These are phyloP conservation scores for Morbakka virulenta DNA, from an alignment of 30 jellyfish, hydroid and myxozoan genomes.

Conservation along the genomic window DNA sequence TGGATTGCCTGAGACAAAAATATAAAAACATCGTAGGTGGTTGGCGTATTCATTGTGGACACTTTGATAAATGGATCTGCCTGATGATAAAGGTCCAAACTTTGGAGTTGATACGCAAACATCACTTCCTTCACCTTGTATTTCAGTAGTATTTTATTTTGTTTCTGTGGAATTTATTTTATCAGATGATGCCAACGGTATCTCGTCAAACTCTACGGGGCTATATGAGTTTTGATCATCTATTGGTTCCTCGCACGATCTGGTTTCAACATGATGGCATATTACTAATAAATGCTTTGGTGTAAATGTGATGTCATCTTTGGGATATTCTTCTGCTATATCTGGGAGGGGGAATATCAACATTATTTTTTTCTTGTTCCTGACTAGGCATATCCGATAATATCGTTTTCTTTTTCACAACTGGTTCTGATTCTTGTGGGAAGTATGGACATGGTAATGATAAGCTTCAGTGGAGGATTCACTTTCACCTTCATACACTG, in stretches of 20 bases:
- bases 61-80: background rate
- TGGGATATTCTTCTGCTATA: background rate
- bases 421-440: background rate
- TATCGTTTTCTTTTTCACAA: background rate
- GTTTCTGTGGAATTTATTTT: background rate
- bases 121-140: background rate
- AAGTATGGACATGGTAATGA: background rate
- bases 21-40: slow-evolving; percentile 28
- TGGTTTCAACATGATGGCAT: background rate
- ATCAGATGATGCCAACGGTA: background rate
- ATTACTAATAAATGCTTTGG: background rate
- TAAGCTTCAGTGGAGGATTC: slow-evolving; percentile 9
- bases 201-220: background rate
- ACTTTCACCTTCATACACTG: slow-evolving; percentile 6
- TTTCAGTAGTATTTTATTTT: background rate
- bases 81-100: background rate
- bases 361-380: background rate
- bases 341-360: background rate
- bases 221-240: too few relatives aligned
- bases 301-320: background rate
- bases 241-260: background rate
- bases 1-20: slow-evolving; percentile 3
- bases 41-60: slow-evolving; percentile 28
- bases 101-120: background rate
- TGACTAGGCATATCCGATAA: background rate